These are phyloP conservation scores for Diploscapter pachys DNA, from an alignment of 1,140 invertebrate species.

Conservation along the genomic window DNA sequence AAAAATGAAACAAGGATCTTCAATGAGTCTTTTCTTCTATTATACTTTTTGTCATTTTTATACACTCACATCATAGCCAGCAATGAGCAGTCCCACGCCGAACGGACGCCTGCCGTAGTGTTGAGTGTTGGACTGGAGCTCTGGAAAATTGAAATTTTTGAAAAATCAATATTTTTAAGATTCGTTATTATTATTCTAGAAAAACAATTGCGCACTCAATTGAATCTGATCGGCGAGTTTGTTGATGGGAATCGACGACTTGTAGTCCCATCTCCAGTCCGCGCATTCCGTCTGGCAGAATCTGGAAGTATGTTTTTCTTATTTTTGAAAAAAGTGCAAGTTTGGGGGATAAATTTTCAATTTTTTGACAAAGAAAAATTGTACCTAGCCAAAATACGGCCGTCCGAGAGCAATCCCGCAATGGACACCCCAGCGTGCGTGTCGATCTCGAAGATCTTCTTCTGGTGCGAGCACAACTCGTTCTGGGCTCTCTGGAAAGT, in stretches of 20 bases:
- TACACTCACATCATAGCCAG: slow-evolving; percentile 83
- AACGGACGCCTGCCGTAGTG: slow-evolving; percentile 92
- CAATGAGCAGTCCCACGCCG: slow-evolving; percentile 90
- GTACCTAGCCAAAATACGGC: slow-evolving; percentile 75
- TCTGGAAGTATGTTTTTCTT: slow-evolving; percentile 36
- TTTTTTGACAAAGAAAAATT: too few relatives aligned
- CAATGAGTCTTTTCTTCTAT: too few relatives aligned
- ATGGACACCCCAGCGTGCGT: slow-evolving; percentile 91
- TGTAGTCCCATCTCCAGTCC: slow-evolving; percentile 56
- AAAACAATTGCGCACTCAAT: slow-evolving; percentile 46
- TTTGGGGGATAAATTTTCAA: too few relatives aligned
- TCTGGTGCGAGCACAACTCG: slow-evolving; percentile 91
- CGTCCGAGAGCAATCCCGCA: slow-evolving; percentile 92
- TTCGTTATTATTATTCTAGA: too few relatives aligned
- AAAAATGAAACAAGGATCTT: not conserved
- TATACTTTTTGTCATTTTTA: not conserved
- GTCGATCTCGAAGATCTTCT: slow-evolving; percentile 94
- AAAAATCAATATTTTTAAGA: not conserved
- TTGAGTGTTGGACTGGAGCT: slow-evolving; percentile 95
- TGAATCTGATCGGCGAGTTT: slow-evolving; percentile 45
- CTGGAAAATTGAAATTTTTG: slow-evolving; percentile 43
- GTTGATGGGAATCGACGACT: slow-evolving; percentile 46
- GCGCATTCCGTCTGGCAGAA: slow-evolving; percentile 56
- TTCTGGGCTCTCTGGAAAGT: slow-evolving; percentile 73
- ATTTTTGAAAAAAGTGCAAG: too few relatives aligned